Percentiles rank a stretch among this genome's conserved stretches.
Conservation (phyloP, 92 coral and sea anemone genomes). For the Ricordea florida region DNA sequence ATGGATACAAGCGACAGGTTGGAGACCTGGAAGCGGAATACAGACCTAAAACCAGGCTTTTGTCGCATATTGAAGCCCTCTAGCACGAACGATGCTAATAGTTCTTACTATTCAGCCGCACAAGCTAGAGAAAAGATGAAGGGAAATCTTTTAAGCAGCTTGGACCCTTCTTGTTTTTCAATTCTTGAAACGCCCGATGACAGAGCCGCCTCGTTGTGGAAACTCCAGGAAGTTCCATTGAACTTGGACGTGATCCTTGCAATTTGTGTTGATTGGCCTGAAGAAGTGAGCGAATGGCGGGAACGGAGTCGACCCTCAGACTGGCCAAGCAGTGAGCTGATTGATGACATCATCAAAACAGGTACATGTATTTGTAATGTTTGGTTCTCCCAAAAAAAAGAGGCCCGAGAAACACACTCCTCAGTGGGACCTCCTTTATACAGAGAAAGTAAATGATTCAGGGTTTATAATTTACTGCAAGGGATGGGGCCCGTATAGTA, state of each 20-base stretch:
- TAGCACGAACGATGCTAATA: neutral
- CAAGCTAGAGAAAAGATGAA: neutral
- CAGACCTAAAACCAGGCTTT: neutral
- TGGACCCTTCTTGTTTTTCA: neutral
- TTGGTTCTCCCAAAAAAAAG: too few species aligned
- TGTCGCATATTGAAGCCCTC: neutral
- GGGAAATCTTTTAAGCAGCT: neutral
- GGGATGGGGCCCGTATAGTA: too few species aligned
- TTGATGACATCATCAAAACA: conserved; percentile 3
- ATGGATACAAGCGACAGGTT: neutral
- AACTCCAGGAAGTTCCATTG: neutral
- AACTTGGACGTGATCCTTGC: conserved; percentile 1
- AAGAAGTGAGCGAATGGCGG: conserved; percentile 11
- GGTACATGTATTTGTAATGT: too few species aligned
- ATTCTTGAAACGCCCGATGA: conserved; percentile 6
- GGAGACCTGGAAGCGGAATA: conserved; percentile 15
- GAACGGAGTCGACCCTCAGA: neutral
- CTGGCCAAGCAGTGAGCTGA: conserved; percentile 11
- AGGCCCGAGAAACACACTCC: too few species aligned
- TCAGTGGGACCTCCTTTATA: too few species aligned
- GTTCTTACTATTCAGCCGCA: neutral
- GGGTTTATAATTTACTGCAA: too few species aligned
- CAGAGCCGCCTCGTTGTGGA: conserved; percentile 2
- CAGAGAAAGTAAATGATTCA: too few species aligned
- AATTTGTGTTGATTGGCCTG: neutral